phyloP scores from a whole-genome alignment of 2,888 invertebrate species.

The Dorcus hopei region DNA sequence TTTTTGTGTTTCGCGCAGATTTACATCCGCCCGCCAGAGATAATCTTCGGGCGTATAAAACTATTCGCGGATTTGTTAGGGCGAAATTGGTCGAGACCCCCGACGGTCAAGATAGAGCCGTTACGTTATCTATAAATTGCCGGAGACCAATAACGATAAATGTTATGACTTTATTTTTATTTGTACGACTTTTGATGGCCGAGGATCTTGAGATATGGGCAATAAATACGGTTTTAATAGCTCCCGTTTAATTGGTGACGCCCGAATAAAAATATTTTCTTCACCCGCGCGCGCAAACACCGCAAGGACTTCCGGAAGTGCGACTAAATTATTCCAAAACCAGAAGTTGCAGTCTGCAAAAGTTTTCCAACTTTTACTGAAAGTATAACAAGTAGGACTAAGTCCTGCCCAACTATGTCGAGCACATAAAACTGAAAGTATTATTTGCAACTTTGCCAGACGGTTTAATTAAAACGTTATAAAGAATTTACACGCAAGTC shows the following conservation, averaged over 20 bases:
- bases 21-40: conserved; percentile 11
- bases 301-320: background rate
- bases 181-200: conserved; percentile 15
- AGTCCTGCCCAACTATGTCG: conserved; percentile 40
- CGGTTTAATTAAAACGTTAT: no score
- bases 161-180: conserved; percentile 28
- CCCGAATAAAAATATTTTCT: conserved; percentile 1
- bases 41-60: conserved; percentile 22
- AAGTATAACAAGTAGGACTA: conserved; percentile 45
- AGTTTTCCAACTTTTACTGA: conserved; percentile 42
- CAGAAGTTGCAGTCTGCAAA: conserved; percentile 34
- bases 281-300: conserved; percentile 4
- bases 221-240: conserved; percentile 3
- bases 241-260: no score
- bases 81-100: conserved; percentile 19
- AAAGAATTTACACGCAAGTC: no score
- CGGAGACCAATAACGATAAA: conserved; percentile 26
- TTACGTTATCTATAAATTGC: conserved; percentile 27
- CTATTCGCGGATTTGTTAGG: conserved; percentile 19
- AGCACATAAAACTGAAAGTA: conserved; percentile 35
- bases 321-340: conserved; percentile 34
- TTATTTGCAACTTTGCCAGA: conserved; percentile 19
- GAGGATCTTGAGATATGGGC: background rate
- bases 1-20: conserved; percentile 13
- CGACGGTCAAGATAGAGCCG: conserved; percentile 20